Base-by-base conservation (phyloP, 2,113 vertebrate genomes). In the Tachysurus vachellii region DNA sequence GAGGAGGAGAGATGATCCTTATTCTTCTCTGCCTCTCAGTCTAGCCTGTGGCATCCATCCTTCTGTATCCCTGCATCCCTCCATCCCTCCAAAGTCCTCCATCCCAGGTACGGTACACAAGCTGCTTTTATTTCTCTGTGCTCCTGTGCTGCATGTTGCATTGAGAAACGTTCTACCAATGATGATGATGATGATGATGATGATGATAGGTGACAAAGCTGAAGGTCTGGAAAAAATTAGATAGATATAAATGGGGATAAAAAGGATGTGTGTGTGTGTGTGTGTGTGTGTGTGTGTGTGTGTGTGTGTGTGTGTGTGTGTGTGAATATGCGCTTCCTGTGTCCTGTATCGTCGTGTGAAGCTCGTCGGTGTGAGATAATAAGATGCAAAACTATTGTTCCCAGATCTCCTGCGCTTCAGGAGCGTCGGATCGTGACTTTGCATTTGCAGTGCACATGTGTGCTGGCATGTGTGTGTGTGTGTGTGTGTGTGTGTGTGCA, bases 1-100 rank as follows among this genome's bases (percentile, higher is more conserved):
- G 93, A 92, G 91, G 90, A 76, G 94, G 91, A 91, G 89, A 87
- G 90, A 91, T 91, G 91, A 92, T 91, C 91, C 93, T 91, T 89
- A 91, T 91, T 91, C 85, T 88, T 94, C 93, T 94, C 90, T 93
- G 88, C 90, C 91, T 92, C 88, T 92, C 93, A 89, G 91, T 93
- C 93, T 92, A 87, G 66, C 87, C 88, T 88, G 75, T 87, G 88
- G 70, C 87, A 87, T 87, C 85, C 83, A 71, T 88, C 28, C 53
- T 71, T 31, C 83, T 85, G 53, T 36, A 57, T 75, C 83, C 68
- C 75, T 89, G 83, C 86, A 88, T 94, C 93, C 91, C 91, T 77
- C 75, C 47, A 28, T 77, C 75, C 50, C 23, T 77, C 50, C 70
- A 73, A 36, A 73, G 70, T 75, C 80, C 56, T 89, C 86, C 86